Evolutionary conservation across 2,888 invertebrate genomes (phyloP), one percentile per base, ranked within the genome.

Genomic region (Drosophila setosimentum): DNA sequence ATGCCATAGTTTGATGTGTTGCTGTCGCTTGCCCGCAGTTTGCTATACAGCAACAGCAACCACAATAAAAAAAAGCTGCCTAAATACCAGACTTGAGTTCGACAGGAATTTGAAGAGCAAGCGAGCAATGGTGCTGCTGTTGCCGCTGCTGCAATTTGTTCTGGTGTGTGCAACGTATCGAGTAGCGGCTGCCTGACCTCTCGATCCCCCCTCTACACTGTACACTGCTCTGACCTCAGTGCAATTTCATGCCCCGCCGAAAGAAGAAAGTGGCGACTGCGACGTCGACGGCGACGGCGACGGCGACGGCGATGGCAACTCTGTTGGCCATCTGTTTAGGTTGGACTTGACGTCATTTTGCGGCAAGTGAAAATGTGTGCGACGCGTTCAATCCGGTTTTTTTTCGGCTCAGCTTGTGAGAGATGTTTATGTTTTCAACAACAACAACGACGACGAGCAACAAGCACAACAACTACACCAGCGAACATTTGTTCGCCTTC

Each of bases 311-410:
- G n/a, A n/a, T n/a, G 21, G 29, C 42, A 35, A 37, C 68, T 51
- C 45, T 57, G 57, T 48, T 54, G 60, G 80, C 76, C 77, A 78
- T 65, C 71, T 84, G 80, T 88, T 78, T 86, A 69, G 82, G 85
- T 89, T 87, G 82, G 87, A 87, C 87, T 85, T 86, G 85, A 86
- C 85, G 85, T 86, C 85, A 86, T 85, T 89, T 86, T 88, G 85
- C 86, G 87, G 86, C 90, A 86, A 86, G 86, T 86, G 86, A 86
- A 86, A 86, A 86, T 86, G 86, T 88, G 86, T 83, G 83, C 76
- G 81, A 69, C 69, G 74, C 82, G 62, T 59, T 65, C 86, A 86
- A 87, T 82, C 89, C 85, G 80, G 90, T 88, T 90, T 71, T 69
- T 68, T 64, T 79, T 77, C 67, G 74, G 73, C 70, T 59, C 59